Evolutionary conservation across 2,888 invertebrate species (phyloP).

Genomic region (Cyclophora albipunctata): DNA sequence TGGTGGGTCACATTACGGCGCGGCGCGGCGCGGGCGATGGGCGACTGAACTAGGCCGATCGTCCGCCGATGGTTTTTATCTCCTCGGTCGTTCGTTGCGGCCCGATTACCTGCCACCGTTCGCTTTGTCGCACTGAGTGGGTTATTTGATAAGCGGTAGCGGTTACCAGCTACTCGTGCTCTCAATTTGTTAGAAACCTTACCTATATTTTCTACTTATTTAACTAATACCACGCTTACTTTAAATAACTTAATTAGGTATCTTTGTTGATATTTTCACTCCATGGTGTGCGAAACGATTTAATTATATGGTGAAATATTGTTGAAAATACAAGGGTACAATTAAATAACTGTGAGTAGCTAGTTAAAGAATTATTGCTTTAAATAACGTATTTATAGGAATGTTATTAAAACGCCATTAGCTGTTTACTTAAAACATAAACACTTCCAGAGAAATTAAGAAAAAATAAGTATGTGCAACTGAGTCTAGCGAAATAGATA

Average conservation of each 20-base stretch:
- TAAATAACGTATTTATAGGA: too few relatives aligned
- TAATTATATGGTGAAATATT: too few relatives aligned
- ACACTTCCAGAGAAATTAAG: conserved; percentile 36
- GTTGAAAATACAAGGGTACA: too few relatives aligned
- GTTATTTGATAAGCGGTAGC: conserved; percentile 25
- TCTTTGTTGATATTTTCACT: too few relatives aligned
- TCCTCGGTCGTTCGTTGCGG: conserved; percentile 66
- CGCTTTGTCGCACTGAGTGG: conserved; percentile 46
- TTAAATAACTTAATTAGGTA: too few relatives aligned
- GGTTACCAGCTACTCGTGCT: conserved; percentile 1
- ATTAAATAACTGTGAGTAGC: too few relatives aligned
- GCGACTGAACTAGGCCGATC: conserved; percentile 61
- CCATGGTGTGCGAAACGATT: too few relatives aligned
- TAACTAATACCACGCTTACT: too few relatives aligned
- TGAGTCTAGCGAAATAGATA: conserved; percentile 15
- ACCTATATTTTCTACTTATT: too few relatives aligned
- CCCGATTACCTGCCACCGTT: conserved; percentile 57
- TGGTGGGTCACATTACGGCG: conserved; percentile 63
- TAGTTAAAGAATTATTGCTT: too few relatives aligned
- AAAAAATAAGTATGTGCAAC: conserved; percentile 41
- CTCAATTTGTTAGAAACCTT: too few relatives aligned
- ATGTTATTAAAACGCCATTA: not conserved
- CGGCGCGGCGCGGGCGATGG: conserved; percentile 36
- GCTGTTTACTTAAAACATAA: conserved; percentile 24
- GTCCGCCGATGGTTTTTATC: conserved; percentile 62